Evolutionary conservation across 2,888 invertebrate genomes (phyloP), one percentile per base, ranked within the genome.

Genomic region (Heliconius erato): DNA sequence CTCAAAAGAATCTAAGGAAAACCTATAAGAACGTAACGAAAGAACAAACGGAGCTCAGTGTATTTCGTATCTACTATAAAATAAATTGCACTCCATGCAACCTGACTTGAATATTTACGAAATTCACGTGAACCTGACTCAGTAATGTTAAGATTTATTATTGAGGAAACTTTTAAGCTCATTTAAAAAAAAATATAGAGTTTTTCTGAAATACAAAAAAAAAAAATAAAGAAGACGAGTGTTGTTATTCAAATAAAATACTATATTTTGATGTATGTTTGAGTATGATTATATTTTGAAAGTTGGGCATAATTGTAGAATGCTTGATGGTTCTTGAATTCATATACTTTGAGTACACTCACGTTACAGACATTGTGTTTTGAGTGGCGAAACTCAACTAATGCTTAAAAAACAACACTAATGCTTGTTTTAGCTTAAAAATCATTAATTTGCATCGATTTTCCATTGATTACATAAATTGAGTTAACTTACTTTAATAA

Each of bases 101-200:
- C 72, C 72, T 44, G 72, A 44, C 2, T 44, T 23, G 72, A 72
- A 72, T 72, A 72, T 49, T 44, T 72, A 72, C 32, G 28, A 72
- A 19, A 16, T 49, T 49, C 26, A 72, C 44, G 16, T 26, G 26
- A 72, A 72, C 26, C 26, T 26, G 44, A 6, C 44, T 26, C 16
- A 72, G 26, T 16, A 72, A 44, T 26, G n/a, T 44, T 26, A 44
- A 2, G 26, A n/a, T 72, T 44, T 72, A 72, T 72, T 72, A 72
- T 44, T 2, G 14, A 72, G 71, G 44, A 72, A 72, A 72, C 26
- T 44, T 44, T 26, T 1, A 63, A 63, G 23, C 23, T n/a, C 11
- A 63, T 63, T 65, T 26, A 28, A 16, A 65, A 63, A 26, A 65
- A 26, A 4, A 65, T 26, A 26, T 14, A 1, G 14, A 1, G 11